A percentile compares a stretch with the other conserved stretches of the same genome.
phyloP scores from a whole-genome alignment of 2,797 vertebrate genomes.

The Poeciliopsis gracilis region DNA sequence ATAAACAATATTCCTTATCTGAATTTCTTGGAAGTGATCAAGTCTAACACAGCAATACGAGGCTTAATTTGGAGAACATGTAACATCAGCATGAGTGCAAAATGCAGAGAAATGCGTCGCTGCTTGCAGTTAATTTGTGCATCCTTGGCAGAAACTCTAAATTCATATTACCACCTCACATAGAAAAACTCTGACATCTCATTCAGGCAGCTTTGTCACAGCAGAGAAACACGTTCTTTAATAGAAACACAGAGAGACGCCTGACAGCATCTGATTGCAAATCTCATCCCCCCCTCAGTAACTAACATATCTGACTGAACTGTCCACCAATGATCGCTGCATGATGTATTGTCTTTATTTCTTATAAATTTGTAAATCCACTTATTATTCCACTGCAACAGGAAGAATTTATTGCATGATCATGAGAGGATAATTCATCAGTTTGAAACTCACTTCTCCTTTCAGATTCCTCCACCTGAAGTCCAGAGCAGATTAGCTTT shows the following conservation, averaged over 20 bases:
- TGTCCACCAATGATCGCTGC: conserved; percentile 31
- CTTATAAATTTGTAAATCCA: no score
- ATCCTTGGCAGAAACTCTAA: conserved; percentile 23
- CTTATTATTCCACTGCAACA: no score
- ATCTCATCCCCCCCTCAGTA: conserved; percentile 27
- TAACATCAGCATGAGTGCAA: neutral
- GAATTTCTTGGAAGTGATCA: neutral
- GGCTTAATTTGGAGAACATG: neutral
- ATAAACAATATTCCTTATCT: neutral
- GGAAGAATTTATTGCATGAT: no score
- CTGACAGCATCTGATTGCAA: conserved; percentile 50
- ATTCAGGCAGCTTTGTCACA: conserved; percentile 44
- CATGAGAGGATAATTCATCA: no score
- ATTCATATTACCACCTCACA: conserved; percentile 35
- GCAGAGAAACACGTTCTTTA: conserved; percentile 42
- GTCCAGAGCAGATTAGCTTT: no score
- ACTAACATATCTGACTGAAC: conserved; percentile 45
- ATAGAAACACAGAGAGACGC: conserved; percentile 23
- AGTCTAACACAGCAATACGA: neutral
- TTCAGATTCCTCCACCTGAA: no score
- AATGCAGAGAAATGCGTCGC: neutral
- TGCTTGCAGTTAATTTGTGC: neutral
- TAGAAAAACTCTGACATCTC: conserved; percentile 47
- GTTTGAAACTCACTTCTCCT: no score
- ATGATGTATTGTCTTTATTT: conserved; percentile 6